phyloP scores from a whole-genome alignment of 2,113 vertebrate genomes.

The Xenopus laevis region DNA sequence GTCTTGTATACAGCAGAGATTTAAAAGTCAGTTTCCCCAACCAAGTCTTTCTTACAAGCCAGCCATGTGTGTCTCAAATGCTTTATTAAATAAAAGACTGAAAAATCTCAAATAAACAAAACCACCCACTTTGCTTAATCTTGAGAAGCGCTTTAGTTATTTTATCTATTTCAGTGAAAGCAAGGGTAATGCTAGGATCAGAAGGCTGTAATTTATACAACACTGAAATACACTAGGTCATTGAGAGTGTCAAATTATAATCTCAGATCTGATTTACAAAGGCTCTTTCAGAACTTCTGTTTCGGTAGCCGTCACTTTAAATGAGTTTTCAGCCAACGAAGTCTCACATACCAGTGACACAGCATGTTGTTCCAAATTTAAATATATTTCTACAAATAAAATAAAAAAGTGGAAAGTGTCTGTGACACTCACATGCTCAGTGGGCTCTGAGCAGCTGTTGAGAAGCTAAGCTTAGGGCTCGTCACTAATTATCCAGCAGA shows the following conservation, averaged over 20 bases:
- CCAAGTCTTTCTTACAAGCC: neutral
- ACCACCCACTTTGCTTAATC: conserved; percentile 25
- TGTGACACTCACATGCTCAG: too few species aligned
- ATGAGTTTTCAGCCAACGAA: conserved; percentile 47
- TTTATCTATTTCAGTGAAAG: conserved; percentile 43
- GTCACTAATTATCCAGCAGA: too few species aligned
- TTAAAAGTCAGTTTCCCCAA: too few species aligned
- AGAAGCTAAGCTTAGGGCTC: too few species aligned
- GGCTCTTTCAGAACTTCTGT: conserved; percentile 60
- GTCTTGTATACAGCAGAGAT: too few species aligned
- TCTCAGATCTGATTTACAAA: conserved; percentile 57
- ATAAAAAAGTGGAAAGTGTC: too few species aligned
- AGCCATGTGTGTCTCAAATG: neutral
- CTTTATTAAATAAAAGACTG: neutral
- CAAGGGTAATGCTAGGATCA: conserved; percentile 52
- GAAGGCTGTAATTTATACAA: conserved; percentile 55
- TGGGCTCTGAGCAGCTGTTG: too few species aligned
- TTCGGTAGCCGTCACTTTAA: conserved; percentile 57
- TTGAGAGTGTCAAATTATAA: conserved; percentile 59
- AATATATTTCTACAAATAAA: too few species aligned
- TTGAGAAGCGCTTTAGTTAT: conserved; percentile 29
- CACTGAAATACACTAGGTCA: conserved; percentile 55
- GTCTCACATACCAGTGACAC: neutral
- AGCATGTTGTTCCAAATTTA: neutral
- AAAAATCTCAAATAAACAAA: neutral